Evolutionary conservation across 1,140 invertebrate genomes (phyloP).

Genomic region (Cataglyphis hispanica): DNA sequence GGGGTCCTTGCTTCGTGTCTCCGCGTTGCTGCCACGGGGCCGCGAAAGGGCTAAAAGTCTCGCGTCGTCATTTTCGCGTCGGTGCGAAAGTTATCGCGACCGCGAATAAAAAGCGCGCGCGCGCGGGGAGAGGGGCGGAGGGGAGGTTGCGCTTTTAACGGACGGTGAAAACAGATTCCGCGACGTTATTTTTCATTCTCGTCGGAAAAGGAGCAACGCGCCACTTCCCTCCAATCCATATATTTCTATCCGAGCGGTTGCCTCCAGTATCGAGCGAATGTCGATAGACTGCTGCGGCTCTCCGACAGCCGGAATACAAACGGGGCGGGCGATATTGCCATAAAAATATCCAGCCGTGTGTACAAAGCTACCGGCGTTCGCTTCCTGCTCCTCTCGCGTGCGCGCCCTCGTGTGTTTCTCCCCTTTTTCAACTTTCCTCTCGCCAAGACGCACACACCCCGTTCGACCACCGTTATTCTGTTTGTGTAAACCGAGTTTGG

Average conservation of each 20-base stretch:
- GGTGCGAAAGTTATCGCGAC: conserved; percentile 59
- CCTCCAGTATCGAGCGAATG: conserved; percentile 69
- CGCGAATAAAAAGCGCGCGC: conserved; percentile 64
- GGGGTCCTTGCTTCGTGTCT: background rate
- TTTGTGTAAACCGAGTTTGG: conserved; percentile 41
- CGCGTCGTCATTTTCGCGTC: conserved; percentile 14
- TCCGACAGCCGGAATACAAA: conserved; percentile 70
- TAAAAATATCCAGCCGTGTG: conserved; percentile 68
- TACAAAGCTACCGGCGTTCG: conserved; percentile 57
- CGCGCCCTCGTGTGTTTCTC: conserved; percentile 7
- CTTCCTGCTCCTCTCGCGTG: background rate
- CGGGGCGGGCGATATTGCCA: conserved; percentile 69
- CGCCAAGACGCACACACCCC: conserved; percentile 20
- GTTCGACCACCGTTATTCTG: background rate
- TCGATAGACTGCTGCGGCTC: conserved; percentile 68
- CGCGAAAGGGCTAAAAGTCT: conserved; percentile 30
- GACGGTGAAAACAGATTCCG: conserved; percentile 63
- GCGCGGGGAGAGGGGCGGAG: too few relatives aligned
- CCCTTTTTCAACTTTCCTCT: conserved; percentile 28
- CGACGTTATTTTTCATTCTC: conserved; percentile 70
- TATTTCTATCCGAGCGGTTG: conserved; percentile 58
- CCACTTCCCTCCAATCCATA: conserved; percentile 68
- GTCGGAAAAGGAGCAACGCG: conserved; percentile 71
- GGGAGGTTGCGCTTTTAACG: conserved; percentile 58
- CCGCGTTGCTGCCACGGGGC: background rate